Evolutionary conservation across 1,140 invertebrate genomes (phyloP).

Genomic region (Sminthurinus signatus): DNA sequence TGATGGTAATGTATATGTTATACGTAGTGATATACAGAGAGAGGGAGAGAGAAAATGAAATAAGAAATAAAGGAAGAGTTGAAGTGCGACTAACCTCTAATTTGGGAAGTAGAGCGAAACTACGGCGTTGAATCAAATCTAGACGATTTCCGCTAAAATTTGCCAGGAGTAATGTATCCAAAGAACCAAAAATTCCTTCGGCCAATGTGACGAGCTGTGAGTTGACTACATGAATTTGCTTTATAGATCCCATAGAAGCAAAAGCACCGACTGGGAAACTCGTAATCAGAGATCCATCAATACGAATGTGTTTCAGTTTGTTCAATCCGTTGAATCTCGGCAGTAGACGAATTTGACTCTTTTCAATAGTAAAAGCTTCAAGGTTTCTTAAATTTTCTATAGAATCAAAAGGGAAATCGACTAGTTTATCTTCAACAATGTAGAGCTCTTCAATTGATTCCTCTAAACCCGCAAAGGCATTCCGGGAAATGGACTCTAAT

Average conservation of each 20-base stretch:
- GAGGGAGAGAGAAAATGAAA: too few relatives aligned
- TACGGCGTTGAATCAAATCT: constrained; percentile 68
- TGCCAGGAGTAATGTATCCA: constrained; percentile 62
- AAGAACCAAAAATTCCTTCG: constrained; percentile 62
- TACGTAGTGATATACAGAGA: too few relatives aligned
- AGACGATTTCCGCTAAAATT: constrained; percentile 73
- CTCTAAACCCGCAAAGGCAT: constrained; percentile 68
- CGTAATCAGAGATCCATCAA: constrained; percentile 61
- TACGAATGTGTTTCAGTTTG: constrained; percentile 46
- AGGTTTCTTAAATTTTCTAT: constrained; percentile 64
- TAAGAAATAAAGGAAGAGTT: too few relatives aligned
- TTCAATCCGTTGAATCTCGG: constrained; percentile 42
- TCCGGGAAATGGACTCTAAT: constrained; percentile 68
- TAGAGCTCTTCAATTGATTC: constrained; percentile 70
- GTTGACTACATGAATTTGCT: constrained; percentile 66
- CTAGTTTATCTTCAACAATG: constrained; percentile 71
- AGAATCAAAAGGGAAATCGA: constrained; percentile 68
- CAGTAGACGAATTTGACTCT: constrained; percentile 38
- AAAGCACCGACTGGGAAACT: constrained; percentile 66
- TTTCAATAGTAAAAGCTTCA: constrained; percentile 62
- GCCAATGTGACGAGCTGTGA: constrained; percentile 59
- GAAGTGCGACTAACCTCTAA: constrained; percentile 51
- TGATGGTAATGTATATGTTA: too few relatives aligned
- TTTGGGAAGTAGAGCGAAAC: constrained; percentile 62
- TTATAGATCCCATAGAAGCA: constrained; percentile 61